Conservation (phyloP, 2,797 vertebrate species). For the Babyrousa celebensis region DNA sequence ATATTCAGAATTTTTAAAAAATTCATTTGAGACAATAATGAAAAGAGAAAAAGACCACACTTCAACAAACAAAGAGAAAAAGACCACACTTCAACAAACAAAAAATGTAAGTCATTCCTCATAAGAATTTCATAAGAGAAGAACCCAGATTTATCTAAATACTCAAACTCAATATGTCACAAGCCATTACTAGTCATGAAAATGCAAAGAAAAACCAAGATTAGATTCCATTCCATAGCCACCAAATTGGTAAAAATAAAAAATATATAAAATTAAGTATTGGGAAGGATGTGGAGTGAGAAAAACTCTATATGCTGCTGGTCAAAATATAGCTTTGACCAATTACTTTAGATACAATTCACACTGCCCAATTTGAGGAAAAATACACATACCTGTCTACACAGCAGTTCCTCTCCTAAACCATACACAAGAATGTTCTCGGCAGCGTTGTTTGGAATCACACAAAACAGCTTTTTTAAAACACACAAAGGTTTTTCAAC, state of each 20-base stretch:
- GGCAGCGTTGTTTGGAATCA: background rate
- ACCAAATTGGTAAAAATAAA: background rate
- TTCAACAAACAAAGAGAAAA: conserved; percentile 14
- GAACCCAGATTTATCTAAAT: background rate
- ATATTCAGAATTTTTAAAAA: background rate
- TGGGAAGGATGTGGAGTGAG: background rate
- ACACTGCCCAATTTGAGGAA: background rate
- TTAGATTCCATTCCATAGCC: background rate
- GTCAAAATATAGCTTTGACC: background rate
- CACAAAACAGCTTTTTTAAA: background rate
- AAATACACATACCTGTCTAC: background rate
- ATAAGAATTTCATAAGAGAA: background rate
- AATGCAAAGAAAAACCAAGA: conserved; percentile 38
- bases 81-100: background rate
- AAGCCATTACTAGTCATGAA: background rate
- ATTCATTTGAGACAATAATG: background rate
- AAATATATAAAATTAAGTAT: background rate
- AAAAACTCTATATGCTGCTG: background rate
- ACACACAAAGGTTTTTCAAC: background rate
- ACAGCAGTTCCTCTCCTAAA: background rate
- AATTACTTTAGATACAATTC: background rate
- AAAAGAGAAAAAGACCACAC: background rate
- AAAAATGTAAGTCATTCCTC: background rate
- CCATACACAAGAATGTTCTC: background rate
- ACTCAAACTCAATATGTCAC: background rate